A percentile compares a stretch with the other conserved stretches of the same genome.
phyloP scores from a whole-genome alignment of 2,113 vertebrate species.

The Phalacrocorax pelagicus region DNA sequence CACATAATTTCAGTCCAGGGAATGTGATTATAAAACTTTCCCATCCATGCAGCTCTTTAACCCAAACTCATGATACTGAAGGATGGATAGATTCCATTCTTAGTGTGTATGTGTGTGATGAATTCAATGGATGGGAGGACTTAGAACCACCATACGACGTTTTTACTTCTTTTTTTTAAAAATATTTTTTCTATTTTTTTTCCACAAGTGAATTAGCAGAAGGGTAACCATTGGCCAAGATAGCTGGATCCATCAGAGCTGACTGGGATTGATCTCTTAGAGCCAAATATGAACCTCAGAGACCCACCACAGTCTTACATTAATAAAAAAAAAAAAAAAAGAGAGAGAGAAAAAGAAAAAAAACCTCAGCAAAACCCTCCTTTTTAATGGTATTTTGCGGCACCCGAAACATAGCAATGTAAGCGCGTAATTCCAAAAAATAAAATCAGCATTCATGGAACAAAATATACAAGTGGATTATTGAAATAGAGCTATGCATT shows the following conservation, averaged over 20 bases:
- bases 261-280: background rate
- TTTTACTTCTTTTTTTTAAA: background rate
- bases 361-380: background rate
- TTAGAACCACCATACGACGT: background rate
- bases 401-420: background rate
- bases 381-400: background rate
- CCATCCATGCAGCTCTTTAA: conserved; percentile 2
- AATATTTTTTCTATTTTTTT: background rate
- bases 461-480: background rate
- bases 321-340: background rate
- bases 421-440: background rate
- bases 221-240: background rate
- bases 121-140: background rate
- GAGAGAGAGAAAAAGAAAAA: background rate
- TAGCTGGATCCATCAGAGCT: background rate
- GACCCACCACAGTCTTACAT: conserved; percentile 43
- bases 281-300: conserved; percentile 26
- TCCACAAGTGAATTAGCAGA: background rate
- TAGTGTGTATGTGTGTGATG: background rate
- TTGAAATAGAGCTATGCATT: background rate
- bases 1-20: conserved; percentile 52
- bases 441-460: background rate
- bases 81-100: conserved; percentile 10
- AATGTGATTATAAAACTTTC: conserved; percentile 58
- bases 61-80: background rate